A percentile compares a stretch with the other conserved stretches of the same genome.
Evolutionary conservation across 2,888 invertebrate genomes (phyloP).

Genomic region (Amphipyra tragopoginis): DNA sequence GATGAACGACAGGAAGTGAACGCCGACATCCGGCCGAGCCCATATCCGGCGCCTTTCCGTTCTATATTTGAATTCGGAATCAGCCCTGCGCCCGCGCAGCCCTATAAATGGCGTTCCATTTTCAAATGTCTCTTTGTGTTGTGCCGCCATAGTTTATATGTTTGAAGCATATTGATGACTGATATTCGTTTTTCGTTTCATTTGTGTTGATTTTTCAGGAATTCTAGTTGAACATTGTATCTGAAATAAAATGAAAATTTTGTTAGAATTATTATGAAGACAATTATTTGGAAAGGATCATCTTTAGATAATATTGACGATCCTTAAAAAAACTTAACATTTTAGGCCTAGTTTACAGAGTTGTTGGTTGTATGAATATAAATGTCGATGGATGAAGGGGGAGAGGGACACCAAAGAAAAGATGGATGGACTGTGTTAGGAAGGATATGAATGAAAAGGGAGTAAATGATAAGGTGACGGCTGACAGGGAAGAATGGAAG

Average conservation of each 20-base stretch:
- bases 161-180: slow-evolving; percentile 79
- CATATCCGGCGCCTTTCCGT: slow-evolving; percentile 74
- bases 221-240: slow-evolving; percentile 61
- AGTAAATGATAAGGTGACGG: no score
- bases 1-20: slow-evolving; percentile 73
- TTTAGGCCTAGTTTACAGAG: no score
- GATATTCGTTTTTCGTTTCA: slow-evolving; percentile 63
- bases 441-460: no score
- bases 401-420: no score
- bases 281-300: no score
- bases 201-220: slow-evolving; percentile 66
- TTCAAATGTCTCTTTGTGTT: slow-evolving; percentile 72
- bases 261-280: no score
- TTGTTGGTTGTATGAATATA: no score
- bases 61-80: slow-evolving; percentile 79
- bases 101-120: slow-evolving; percentile 74
- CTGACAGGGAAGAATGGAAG: no score
- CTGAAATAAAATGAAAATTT: slow-evolving; percentile 68
- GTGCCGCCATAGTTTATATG: slow-evolving; percentile 80
- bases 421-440: no score
- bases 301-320: no score
- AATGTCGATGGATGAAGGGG: no score
- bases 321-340: no score
- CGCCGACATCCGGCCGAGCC: slow-evolving; percentile 74
- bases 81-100: slow-evolving; percentile 74